Evolutionary conservation across 2,797 vertebrate species (phyloP).

Genomic region (Pyrrhura leucotis): DNA sequence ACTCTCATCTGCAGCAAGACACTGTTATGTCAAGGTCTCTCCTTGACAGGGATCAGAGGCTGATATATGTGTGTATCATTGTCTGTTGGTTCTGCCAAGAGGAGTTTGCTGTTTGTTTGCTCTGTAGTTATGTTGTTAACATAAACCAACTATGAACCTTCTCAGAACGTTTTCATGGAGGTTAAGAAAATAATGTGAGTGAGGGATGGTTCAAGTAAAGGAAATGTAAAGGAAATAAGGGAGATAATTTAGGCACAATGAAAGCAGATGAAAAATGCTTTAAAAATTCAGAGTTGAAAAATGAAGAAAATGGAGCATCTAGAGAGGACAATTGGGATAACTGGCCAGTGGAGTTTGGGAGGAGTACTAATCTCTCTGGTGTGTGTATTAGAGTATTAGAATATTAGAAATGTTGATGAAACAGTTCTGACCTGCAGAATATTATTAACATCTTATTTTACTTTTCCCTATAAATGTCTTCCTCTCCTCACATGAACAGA

Average conservation of each 20-base stretch:
- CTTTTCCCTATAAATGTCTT: background rate
- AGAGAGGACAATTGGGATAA: background rate
- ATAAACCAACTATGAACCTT: background rate
- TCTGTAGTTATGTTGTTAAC: background rate
- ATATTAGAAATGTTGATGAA: background rate
- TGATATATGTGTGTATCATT: background rate
- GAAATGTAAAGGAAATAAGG: background rate
- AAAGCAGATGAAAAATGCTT: background rate
- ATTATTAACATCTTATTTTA: background rate
- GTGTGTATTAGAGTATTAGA: background rate
- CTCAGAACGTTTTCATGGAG: background rate
- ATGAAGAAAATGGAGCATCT: background rate
- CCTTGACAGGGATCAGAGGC: background rate
- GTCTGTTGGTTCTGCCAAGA: background rate
- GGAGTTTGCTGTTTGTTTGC: background rate
- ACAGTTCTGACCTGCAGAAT: background rate
- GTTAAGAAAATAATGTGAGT: background rate
- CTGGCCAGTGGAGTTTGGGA: background rate
- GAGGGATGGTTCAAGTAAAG: background rate
- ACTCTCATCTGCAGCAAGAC: background rate
- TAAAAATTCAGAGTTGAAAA: background rate
- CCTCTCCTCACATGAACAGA: background rate
- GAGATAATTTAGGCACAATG: background rate
- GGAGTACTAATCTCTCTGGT: background rate
- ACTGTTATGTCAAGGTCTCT: background rate